A percentile compares a stretch with the other conserved stretches of the same genome.
Conservation (phyloP, 1,140 invertebrate genomes). For the Episyrphus balteatus region DNA sequence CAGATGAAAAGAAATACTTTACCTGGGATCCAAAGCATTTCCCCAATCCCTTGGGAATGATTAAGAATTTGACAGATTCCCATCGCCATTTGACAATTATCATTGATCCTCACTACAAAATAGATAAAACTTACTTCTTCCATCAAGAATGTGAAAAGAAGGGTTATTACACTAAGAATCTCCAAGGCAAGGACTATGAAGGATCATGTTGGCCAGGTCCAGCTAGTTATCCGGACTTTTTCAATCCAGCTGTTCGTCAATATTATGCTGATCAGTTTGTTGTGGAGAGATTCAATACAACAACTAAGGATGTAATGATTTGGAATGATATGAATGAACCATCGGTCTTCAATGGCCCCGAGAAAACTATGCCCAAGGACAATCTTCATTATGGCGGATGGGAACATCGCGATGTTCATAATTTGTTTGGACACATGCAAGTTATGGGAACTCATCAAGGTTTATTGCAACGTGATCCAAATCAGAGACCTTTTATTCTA, state of each 20-base stretch:
- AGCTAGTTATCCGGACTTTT: slow-evolving; percentile 90
- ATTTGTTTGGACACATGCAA: slow-evolving; percentile 76
- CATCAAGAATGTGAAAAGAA: slow-evolving; percentile 76
- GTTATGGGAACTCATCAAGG: slow-evolving; percentile 67
- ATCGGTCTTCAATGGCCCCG: slow-evolving; percentile 96
- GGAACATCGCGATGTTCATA: slow-evolving; percentile 94
- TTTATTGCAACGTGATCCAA: slow-evolving; percentile 55
- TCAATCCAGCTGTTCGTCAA: slow-evolving; percentile 71
- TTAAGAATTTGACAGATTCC: slow-evolving; percentile 78
- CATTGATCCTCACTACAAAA: slow-evolving; percentile 97
- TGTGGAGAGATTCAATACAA: slow-evolving; percentile 72
- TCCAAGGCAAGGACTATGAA: slow-evolving; percentile 87
- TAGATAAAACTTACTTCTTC: slow-evolving; percentile 75
- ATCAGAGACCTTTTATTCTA: slow-evolving; percentile 80
- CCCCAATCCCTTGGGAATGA: slow-evolving; percentile 77
- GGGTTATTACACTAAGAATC: slow-evolving; percentile 82
- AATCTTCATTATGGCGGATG: slow-evolving; percentile 72
- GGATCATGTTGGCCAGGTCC: slow-evolving; percentile 65
- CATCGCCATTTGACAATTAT: slow-evolving; percentile 91
- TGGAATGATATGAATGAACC: slow-evolving; percentile 99
- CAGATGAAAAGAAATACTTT: slow-evolving; percentile 94
- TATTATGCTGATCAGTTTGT: slow-evolving; percentile 78
- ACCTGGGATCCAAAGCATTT: slow-evolving; percentile 94
- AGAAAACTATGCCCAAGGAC: slow-evolving; percentile 87
- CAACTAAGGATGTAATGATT: slow-evolving; percentile 79